Base-by-base conservation (phyloP, 1,140 invertebrate species). In the Trissolcus basalis region DNA sequence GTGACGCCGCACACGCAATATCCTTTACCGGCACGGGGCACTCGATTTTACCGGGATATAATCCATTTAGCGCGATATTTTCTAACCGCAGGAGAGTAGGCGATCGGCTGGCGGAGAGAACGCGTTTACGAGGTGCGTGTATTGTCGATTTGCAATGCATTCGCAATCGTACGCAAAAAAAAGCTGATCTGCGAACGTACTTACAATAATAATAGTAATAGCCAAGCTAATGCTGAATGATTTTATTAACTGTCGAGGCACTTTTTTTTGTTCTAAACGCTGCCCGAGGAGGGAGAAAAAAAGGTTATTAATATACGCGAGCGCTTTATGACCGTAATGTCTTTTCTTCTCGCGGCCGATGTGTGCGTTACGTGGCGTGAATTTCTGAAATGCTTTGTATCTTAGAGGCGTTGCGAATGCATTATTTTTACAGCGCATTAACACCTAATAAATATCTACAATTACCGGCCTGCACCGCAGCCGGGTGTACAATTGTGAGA, bases 401-500 rank as follows among this genome's bases (percentile, higher is more conserved):
- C 32, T 54, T 75, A 64, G 16, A 70, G 59, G 60, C 73, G 43
- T 55, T 61, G 47, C 48, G 12, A 63, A 64, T 53, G 55, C 58
- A 65, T 70, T 60, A 71, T 77, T 77, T 76, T 77, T 71, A 77
- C 68, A 77, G 68, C 68, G 58, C 68, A 59, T 77, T 71, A 77
- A 77, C 74, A 71, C 74, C 58, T 71, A 77, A 77, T 77, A 77
- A 77, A 77, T 56, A 63, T 68, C 45, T 35, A 41, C 65, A 70
- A 77, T 77, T 71, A 69, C 39, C 19, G 19, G 1, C 19, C 6
- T 27, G 19, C 19, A 6, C 19, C n/a, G n/a, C n/a, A n/a, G 19
- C 19, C 19, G 19, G 19, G 19, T 27, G 19, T 27, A 27, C 19
- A 27, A 39, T 39, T 39, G 36, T 39, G n/a, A n/a, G 36, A 3